Percentiles rank a stretch among this genome's conserved stretches.
Conservation (phyloP, 1,140 invertebrate genomes). For the Trissolcus basalis region DNA sequence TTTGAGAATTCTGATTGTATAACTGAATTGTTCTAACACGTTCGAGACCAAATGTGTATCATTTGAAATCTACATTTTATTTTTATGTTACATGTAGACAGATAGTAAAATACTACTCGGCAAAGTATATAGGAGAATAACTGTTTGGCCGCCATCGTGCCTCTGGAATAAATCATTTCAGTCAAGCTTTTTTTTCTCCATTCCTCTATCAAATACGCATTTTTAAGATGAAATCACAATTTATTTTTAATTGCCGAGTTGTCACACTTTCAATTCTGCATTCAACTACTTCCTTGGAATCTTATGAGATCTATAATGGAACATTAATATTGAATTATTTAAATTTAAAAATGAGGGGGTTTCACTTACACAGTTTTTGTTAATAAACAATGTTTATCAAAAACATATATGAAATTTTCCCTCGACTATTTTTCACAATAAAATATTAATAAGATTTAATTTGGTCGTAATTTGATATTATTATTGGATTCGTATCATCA, state of each 20-base stretch:
- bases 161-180: constrained; percentile 37
- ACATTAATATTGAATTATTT: too few relatives aligned
- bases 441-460: too few relatives aligned
- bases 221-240: constrained; percentile 36
- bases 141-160: constrained; percentile 25
- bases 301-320: constrained; percentile 4
- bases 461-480: constrained; percentile 2
- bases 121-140: constrained; percentile 21
- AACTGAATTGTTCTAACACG: constrained; percentile 1
- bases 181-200: background rate
- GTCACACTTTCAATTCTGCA: constrained; percentile 15
- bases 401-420: too few relatives aligned
- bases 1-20: background rate
- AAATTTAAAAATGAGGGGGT: too few relatives aligned
- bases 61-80: constrained; percentile 20
- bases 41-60: constrained; percentile 4
- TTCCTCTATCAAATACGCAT: constrained; percentile 30
- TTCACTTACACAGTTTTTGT: too few relatives aligned
- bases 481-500: constrained; percentile 8
- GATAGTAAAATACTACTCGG: constrained; percentile 12
- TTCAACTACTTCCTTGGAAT: constrained; percentile 6
- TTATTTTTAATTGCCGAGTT: constrained; percentile 34
- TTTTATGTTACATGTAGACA: constrained; percentile 20
- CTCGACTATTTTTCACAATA: too few relatives aligned
- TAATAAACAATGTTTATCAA: too few relatives aligned